Conservation (phyloP, 2,888 invertebrate genomes). For the Napeogenes sylphis region DNA sequence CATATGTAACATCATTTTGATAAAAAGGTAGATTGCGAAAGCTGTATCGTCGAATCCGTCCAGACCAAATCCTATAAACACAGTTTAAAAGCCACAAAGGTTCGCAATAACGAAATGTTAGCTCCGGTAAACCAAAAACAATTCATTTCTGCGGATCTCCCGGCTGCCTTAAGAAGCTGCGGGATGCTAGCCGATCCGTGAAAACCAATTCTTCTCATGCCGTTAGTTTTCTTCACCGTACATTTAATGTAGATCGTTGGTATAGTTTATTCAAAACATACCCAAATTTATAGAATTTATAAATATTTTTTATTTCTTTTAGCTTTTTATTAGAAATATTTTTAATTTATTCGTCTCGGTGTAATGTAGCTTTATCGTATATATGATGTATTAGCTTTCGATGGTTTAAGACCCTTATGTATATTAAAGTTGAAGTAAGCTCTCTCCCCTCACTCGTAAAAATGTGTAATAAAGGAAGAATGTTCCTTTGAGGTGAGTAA, state of each 20-base stretch:
- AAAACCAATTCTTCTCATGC: conserved; percentile 71
- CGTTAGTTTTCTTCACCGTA: conserved; percentile 70
- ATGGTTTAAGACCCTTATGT: not conserved
- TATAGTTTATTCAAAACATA: conserved; percentile 52
- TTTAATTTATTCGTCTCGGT: too few relatives aligned
- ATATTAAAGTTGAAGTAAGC: too few relatives aligned
- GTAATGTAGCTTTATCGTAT: not conserved
- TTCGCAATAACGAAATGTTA: conserved; percentile 64
- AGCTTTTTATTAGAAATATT: too few relatives aligned
- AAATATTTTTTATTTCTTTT: too few relatives aligned
- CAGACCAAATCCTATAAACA: conserved; percentile 53
- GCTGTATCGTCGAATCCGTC: conserved; percentile 4
- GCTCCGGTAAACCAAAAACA: conserved; percentile 66
- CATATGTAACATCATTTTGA: not conserved
- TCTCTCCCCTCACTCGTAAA: too few relatives aligned
- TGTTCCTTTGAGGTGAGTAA: too few relatives aligned
- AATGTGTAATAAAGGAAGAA: too few relatives aligned
- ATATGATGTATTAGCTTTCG: not conserved
- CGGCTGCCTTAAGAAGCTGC: conserved; percentile 43
- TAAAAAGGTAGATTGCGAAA: conserved; percentile 2
- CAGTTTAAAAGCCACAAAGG: conserved; percentile 64
- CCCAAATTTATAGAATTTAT: conserved; percentile 29
- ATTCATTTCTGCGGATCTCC: conserved; percentile 57
- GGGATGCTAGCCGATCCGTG: conserved; percentile 70
- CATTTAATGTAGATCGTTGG: conserved; percentile 66